Conservation (phyloP, 2,113 vertebrate species). For the Boulengerochromis microlepis region DNA sequence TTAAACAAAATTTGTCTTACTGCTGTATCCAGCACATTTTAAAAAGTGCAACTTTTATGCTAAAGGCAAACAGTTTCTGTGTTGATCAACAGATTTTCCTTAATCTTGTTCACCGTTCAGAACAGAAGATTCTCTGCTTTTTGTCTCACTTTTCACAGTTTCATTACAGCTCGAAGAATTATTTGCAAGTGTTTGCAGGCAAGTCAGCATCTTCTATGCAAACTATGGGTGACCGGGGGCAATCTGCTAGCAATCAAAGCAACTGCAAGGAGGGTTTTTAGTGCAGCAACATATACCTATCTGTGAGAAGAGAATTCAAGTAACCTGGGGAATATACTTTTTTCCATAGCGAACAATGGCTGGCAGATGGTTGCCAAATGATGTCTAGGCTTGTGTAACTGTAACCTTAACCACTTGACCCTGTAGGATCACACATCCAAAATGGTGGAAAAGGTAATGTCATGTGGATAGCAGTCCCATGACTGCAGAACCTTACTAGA, state of each 20-base stretch:
- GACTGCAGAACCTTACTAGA: not conserved
- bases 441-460: not conserved
- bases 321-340: not conserved
- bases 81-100: not conserved
- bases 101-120: not conserved
- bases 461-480: not conserved
- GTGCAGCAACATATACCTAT: not conserved
- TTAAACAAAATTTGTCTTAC: not conserved
- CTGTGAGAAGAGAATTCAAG: not conserved
- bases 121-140: not conserved
- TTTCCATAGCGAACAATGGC: not conserved
- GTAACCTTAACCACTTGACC: not conserved
- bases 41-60: not conserved
- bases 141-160: not conserved
- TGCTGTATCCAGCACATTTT: not conserved
- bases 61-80: not conserved
- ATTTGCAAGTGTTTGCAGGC: not conserved
- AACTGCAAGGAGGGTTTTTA: not conserved
- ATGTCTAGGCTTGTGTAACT: not conserved
- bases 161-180: not conserved
- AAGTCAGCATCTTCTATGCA: not conserved
- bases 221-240: not conserved
- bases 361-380: not conserved
- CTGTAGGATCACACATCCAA: not conserved
- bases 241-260: not conserved